phyloP scores from a whole-genome alignment of 2,113 vertebrate genomes.

The Leucopternis melanops region DNA sequence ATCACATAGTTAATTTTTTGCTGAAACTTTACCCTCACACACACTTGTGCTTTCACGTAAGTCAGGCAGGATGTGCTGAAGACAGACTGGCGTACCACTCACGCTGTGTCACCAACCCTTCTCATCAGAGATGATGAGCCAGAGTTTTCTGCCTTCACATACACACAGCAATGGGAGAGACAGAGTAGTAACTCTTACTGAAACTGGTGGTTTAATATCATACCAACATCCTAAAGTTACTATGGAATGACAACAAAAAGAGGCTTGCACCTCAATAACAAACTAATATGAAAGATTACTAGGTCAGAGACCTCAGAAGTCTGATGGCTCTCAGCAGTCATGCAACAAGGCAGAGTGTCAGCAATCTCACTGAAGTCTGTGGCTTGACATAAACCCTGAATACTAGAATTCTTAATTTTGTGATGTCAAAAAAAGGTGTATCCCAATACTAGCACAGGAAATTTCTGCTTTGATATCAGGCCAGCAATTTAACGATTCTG shows the following conservation, averaged over 20 bases:
- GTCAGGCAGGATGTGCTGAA: neutral
- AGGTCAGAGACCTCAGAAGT: neutral
- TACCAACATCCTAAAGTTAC: neutral
- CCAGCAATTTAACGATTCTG: neutral
- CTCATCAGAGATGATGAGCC: neutral
- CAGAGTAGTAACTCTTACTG: neutral
- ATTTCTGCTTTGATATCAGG: neutral
- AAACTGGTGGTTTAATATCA: neutral
- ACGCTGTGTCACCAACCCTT: neutral
- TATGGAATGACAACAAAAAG: neutral
- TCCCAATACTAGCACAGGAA: neutral
- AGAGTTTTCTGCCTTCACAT: neutral
- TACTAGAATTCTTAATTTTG: neutral
- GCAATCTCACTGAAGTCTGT: neutral
- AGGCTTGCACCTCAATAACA: accelerated
- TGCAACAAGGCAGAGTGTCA: neutral
- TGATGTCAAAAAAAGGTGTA: neutral
- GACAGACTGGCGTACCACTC: accelerated
- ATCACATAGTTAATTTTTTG: neutral
- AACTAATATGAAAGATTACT: neutral
- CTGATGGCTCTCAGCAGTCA: neutral
- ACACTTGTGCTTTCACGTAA: accelerated
- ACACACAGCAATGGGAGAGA: neutral
- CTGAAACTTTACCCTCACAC: neutral
- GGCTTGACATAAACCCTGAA: neutral